Percentiles rank a stretch among this genome's conserved stretches.
Evolutionary conservation across 35 echinoderm and acorn worm species (phyloP).

Genomic region (Amphiura filiformis): DNA sequence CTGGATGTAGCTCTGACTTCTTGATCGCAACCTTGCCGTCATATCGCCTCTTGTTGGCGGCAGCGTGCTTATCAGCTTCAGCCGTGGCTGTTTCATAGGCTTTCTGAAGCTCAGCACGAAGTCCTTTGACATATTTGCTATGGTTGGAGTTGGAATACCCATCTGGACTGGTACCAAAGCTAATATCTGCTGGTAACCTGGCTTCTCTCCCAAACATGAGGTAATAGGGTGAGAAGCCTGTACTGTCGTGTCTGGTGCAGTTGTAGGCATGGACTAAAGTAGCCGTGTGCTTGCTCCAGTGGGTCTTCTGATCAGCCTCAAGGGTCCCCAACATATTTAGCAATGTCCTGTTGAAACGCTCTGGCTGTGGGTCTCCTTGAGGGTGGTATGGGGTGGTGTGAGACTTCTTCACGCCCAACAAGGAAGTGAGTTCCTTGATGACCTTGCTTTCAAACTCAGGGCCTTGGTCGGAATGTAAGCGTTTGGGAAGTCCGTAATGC

Average conservation of each 20-base stretch:
- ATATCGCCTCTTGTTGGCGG: background rate
- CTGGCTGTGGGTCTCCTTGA: constrained; percentile 50
- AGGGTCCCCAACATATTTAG: constrained; percentile 45
- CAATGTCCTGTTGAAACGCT: constrained; percentile 59
- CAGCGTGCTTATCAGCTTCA: background rate
- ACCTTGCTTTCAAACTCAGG: constrained; percentile 32
- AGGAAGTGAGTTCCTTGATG: constrained; percentile 32
- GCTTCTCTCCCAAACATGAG: constrained; percentile 66
- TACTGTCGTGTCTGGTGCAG: constrained; percentile 37
- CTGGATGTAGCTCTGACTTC: background rate
- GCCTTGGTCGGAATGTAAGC: constrained; percentile 42
- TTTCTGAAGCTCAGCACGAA: background rate
- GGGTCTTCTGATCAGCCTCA: constrained; percentile 7
- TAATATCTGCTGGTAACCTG: constrained; percentile 15
- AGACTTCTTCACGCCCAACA: constrained; percentile 36
- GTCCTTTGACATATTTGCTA: background rate
- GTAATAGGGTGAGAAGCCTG: constrained; percentile 30
- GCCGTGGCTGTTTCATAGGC: constrained; percentile 25
- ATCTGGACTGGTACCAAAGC: background rate
- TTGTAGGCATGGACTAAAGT: constrained; percentile 52
- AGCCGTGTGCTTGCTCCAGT: constrained; percentile 29
- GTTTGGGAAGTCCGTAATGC: constrained; percentile 26
- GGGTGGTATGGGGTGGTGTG: constrained; percentile 62
- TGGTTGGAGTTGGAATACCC: background rate
- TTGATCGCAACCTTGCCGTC: constrained; percentile 5